Conservation (phyloP, 2,888 invertebrate species). For the Mimumesa dahlbomi region DNA sequence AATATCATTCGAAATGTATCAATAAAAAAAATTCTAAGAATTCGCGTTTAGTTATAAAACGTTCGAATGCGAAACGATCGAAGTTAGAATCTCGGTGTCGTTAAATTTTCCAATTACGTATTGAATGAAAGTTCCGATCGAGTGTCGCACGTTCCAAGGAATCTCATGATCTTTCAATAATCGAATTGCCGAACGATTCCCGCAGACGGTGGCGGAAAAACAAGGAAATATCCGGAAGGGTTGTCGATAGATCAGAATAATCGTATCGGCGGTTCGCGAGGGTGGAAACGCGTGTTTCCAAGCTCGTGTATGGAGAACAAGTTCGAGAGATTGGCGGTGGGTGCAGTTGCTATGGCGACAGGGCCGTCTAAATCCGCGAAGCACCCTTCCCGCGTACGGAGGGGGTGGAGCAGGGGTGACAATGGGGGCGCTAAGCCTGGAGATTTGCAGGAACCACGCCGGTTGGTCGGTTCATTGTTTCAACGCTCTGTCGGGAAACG, state of each 20-base stretch:
- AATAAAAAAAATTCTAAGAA: no score
- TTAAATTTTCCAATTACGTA: no score
- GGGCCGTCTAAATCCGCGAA: conserved; percentile 75
- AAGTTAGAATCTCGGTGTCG: no score
- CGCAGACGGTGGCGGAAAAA: no score
- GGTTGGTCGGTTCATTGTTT: conserved; percentile 80
- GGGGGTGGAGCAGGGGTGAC: conserved; percentile 53
- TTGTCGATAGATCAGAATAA: conserved; percentile 27
- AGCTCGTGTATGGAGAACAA: conserved; percentile 54
- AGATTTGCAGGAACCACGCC: conserved; percentile 75
- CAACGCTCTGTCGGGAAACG: conserved; percentile 69
- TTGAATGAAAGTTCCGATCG: no score
- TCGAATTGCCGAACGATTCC: no score
- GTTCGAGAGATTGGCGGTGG: conserved; percentile 62
- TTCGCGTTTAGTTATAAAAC: no score
- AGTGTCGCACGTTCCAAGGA: no score
- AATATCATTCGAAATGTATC: neutral
- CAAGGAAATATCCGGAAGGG: neutral
- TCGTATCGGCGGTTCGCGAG: conserved; percentile 40
- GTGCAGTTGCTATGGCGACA: conserved; percentile 75
- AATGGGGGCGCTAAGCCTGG: conserved; percentile 75
- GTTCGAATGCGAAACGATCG: no score
- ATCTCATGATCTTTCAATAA: no score
- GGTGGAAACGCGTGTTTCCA: conserved; percentile 32
- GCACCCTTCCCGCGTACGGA: conserved; percentile 58